phyloP scores from a whole-genome alignment of 2,113 vertebrate species.

The Phrynocephalus versicolor region DNA sequence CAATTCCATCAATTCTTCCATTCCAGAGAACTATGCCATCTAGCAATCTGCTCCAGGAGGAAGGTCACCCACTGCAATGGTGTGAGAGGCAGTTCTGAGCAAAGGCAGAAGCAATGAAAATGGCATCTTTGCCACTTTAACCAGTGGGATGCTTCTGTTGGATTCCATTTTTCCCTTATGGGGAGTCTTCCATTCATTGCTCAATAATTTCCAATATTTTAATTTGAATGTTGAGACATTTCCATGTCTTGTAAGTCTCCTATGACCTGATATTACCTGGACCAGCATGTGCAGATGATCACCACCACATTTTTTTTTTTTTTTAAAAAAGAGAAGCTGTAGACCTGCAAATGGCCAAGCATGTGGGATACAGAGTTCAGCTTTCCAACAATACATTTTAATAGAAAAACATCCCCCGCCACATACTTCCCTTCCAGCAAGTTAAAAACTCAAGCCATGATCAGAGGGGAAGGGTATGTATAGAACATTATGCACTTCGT shows the following conservation, averaged over 20 bases:
- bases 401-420: constrained; percentile 34
- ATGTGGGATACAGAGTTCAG: constrained; percentile 55
- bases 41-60: not conserved
- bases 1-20: not conserved
- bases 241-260: constrained; percentile 55
- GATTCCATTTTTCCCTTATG: not conserved
- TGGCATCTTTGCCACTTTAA: not conserved
- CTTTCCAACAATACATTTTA: not conserved
- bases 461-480: constrained; percentile 25
- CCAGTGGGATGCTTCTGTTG: not conserved
- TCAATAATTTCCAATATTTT: constrained; percentile 54
- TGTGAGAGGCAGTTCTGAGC: not conserved
- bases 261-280: constrained; percentile 33
- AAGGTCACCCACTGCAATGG: not conserved
- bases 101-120: not conserved
- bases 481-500: too few species aligned
- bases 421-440: not conserved
- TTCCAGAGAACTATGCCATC: not conserved
- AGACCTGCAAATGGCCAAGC: constrained; percentile 56
- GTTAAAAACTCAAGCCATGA: not conserved
- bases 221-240: constrained; percentile 43
- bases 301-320: constrained; percentile 5
- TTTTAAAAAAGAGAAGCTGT: constrained; percentile 56
- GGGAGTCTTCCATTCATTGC: not conserved
- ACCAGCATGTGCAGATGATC: constrained; percentile 23